Evolutionary conservation across 2,888 invertebrate species (phyloP).

Genomic region (Megamerina dolium): DNA sequence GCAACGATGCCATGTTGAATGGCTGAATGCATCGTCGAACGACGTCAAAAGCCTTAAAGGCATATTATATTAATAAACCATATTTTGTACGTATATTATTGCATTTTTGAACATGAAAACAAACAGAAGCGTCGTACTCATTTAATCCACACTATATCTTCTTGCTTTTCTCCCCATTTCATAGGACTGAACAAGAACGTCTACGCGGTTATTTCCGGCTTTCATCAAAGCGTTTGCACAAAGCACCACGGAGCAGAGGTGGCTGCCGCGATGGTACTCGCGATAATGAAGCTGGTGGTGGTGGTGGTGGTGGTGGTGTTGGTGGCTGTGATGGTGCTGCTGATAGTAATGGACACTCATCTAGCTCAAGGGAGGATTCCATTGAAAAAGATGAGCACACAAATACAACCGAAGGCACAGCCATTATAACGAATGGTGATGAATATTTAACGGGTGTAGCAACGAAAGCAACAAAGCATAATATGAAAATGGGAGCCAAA

Average conservation of each 20-base stretch:
- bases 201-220: constrained; percentile 56
- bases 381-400: constrained; percentile 43
- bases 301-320: constrained; percentile 3
- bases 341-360: constrained; percentile 18
- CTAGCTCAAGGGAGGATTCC: constrained; percentile 44
- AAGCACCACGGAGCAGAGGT: constrained; percentile 38
- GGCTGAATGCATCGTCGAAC: too few relatives aligned
- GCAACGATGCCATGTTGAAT: too few relatives aligned
- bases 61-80: too few relatives aligned
- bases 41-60: too few relatives aligned
- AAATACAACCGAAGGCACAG: constrained; percentile 39
- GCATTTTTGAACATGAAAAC: too few relatives aligned
- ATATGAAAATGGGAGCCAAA: not conserved
- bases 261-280: constrained; percentile 4
- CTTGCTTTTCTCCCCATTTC: not conserved
- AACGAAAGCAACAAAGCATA: constrained; percentile 12
- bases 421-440: constrained; percentile 27
- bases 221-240: constrained; percentile 47
- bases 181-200: constrained; percentile 55
- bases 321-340: constrained; percentile 5
- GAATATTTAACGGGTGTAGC: constrained; percentile 9
- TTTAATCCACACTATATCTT: too few relatives aligned
- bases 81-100: too few relatives aligned
- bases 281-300: constrained; percentile 4
- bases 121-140: too few relatives aligned